Evolutionary conservation across 1,140 invertebrate genomes (phyloP).

Genomic region (Drosophila murphyi): DNA sequence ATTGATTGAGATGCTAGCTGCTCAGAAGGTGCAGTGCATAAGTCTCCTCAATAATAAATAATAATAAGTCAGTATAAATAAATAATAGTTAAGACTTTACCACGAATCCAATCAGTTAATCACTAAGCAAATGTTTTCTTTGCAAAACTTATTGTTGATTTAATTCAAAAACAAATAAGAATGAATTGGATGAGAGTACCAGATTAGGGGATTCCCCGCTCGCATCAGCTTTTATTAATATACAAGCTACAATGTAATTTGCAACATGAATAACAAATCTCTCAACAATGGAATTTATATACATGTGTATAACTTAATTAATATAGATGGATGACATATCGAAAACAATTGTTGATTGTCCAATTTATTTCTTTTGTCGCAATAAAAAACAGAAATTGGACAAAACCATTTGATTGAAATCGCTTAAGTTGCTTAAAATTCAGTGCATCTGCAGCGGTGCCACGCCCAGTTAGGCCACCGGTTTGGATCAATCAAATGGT

Average conservation of each 20-base stretch:
- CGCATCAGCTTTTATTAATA: background rate
- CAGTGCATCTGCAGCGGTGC: slow-evolving; percentile 41
- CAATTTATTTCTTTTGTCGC: slow-evolving; percentile 7
- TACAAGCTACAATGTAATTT: background rate
- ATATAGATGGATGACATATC: slow-evolving; percentile 12
- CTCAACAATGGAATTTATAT: background rate
- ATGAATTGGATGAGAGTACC: too few species aligned
- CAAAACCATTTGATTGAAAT: slow-evolving; percentile 53
- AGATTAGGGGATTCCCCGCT: too few species aligned
- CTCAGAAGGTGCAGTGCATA: too few species aligned
- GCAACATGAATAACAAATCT: background rate
- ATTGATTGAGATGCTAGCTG: too few species aligned
- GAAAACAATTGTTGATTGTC: slow-evolving; percentile 31
- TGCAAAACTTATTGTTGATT: too few species aligned
- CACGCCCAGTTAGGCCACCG: slow-evolving; percentile 15
- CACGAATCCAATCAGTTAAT: too few species aligned
- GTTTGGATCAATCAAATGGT: slow-evolving; percentile 60
- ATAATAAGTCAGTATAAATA: too few species aligned
- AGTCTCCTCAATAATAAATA: too few species aligned
- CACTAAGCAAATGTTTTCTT: too few species aligned
- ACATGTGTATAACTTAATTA: background rate
- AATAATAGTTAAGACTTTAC: too few species aligned
- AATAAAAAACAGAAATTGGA: slow-evolving; percentile 27
- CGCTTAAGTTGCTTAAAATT: slow-evolving; percentile 47
- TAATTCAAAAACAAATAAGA: too few species aligned